A percentile compares a stretch with the other conserved stretches of the same genome.
These are phyloP conservation scores for Melanargia galathea DNA, from an alignment of 2,888 invertebrate genomes.

Conservation along the genomic window DNA sequence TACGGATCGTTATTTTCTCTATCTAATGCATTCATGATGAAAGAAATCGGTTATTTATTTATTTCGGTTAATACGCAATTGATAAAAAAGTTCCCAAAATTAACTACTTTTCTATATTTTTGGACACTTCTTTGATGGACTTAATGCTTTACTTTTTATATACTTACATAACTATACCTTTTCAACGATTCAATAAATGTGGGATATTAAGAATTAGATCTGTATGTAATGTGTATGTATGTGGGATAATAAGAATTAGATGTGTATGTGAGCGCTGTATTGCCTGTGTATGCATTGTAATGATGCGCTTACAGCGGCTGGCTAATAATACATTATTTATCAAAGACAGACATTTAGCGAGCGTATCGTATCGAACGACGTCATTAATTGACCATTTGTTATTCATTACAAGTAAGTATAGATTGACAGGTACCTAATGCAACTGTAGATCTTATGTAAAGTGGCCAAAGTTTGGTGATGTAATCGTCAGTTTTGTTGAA, in stretches of 20 bases:
- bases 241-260: too few relatives aligned
- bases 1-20: background rate
- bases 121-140: too few relatives aligned
- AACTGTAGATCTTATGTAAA: background rate
- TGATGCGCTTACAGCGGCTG: background rate
- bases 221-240: too few relatives aligned
- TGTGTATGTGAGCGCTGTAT: background rate
- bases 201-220: too few relatives aligned
- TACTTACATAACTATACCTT: too few relatives aligned
- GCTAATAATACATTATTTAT: slow-evolving; percentile 25
- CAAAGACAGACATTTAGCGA: slow-evolving; percentile 23
- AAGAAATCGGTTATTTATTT: background rate
- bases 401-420: slow-evolving; percentile 30
- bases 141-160: too few relatives aligned
- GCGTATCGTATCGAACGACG: slow-evolving; percentile 32
- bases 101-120: too few relatives aligned
- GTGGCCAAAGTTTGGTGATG: background rate
- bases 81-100: too few relatives aligned
- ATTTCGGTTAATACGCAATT: too few relatives aligned
- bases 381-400: slow-evolving; percentile 41
- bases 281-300: background rate
- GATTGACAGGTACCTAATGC: background rate
- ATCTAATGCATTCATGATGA: background rate
- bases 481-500: background rate
- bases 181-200: too few relatives aligned